Percentiles rank a stretch among this genome's conserved stretches.
Evolutionary conservation across 2,888 invertebrate genomes (phyloP).

Genomic region (Dyspetes luteomarginatus): DNA sequence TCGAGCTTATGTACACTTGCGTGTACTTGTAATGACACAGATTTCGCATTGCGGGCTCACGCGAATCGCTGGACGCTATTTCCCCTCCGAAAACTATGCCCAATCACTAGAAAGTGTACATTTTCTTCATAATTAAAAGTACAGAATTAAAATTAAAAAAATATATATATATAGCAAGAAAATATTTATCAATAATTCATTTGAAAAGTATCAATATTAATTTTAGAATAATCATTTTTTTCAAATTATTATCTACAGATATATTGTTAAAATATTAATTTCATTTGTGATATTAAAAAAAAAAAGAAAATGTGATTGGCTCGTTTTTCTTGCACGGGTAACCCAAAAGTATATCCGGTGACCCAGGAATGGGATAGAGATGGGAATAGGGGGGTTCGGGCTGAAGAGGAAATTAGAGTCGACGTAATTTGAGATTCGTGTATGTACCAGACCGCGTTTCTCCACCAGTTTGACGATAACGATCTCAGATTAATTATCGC

Average conservation of each 20-base stretch:
- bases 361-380: not conserved
- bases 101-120: too few relatives aligned
- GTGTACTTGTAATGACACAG: slow-evolving; percentile 63
- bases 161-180: too few relatives aligned
- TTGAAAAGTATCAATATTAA: too few relatives aligned
- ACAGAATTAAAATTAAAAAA: too few relatives aligned
- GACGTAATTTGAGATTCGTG: slow-evolving; percentile 52
- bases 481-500: slow-evolving; percentile 49
- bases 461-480: slow-evolving; percentile 19
- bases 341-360: slow-evolving; percentile 40
- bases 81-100: too few relatives aligned
- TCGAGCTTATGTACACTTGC: slow-evolving; percentile 57
- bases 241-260: too few relatives aligned
- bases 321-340: slow-evolving; percentile 11
- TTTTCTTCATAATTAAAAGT: too few relatives aligned
- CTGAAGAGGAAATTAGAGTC: slow-evolving; percentile 44
- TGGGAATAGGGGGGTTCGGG: slow-evolving; percentile 20
- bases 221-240: too few relatives aligned
- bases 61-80: slow-evolving; percentile 22
- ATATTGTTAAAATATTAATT: too few relatives aligned
- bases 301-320: too few relatives aligned
- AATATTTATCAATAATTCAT: too few relatives aligned
- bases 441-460: slow-evolving; percentile 8
- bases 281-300: not conserved
- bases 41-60: slow-evolving; percentile 71